phyloP scores from a whole-genome alignment of 2,797 vertebrate species.

The Phalloptychus januarius region DNA sequence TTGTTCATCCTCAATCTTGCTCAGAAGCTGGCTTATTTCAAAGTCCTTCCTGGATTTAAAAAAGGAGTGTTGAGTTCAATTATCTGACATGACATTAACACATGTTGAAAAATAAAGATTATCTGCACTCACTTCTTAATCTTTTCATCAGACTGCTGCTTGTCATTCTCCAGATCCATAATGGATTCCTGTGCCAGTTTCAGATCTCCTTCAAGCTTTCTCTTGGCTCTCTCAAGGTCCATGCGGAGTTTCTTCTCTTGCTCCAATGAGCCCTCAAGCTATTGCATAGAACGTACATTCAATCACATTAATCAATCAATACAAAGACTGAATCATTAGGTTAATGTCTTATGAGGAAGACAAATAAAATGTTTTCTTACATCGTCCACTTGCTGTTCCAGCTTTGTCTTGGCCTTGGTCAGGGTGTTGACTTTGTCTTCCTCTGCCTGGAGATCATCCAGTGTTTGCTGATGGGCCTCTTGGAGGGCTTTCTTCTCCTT shows the following conservation, averaged over 20 bases:
- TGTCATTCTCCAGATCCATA: constrained; percentile 78
- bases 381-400: constrained; percentile 83
- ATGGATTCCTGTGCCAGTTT: constrained; percentile 88
- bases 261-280: neutral
- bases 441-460: constrained; percentile 88
- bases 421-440: constrained; percentile 90
- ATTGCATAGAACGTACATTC: neutral
- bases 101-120: too few species aligned
- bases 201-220: constrained; percentile 89
- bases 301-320: neutral
- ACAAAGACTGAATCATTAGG: constrained; percentile 29
- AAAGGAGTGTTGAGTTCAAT: too few species aligned
- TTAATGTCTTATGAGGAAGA: neutral
- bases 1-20: constrained; percentile 10
- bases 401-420: constrained; percentile 86
- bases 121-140: constrained; percentile 4
- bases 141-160: constrained; percentile 76
- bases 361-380: constrained; percentile 31
- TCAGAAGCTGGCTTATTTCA: neutral
- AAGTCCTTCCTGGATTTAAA: neutral
- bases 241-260: constrained; percentile 1
- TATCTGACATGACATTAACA: too few species aligned
- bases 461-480: constrained; percentile 57
- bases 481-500: constrained; percentile 81
- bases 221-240: constrained; percentile 84